A percentile compares a stretch with the other conserved stretches of the same genome.
Conservation (phyloP, 2,113 vertebrate species). For the Rhynchomys soricoides region DNA sequence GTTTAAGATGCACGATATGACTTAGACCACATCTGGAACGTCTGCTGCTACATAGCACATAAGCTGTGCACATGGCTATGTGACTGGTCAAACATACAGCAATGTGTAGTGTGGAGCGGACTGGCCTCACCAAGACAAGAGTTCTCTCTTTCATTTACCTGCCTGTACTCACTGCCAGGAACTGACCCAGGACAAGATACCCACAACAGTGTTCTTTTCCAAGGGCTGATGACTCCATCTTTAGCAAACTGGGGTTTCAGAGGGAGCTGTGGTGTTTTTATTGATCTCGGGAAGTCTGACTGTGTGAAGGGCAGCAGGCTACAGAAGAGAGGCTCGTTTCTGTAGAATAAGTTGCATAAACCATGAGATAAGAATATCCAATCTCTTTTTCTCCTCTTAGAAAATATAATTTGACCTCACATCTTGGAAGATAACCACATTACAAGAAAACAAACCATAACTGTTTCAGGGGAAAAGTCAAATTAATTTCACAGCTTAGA, state of each 20-base stretch:
- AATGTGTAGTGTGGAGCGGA: accelerated
- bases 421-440: not conserved
- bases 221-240: not conserved
- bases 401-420: slow-evolving; percentile 6
- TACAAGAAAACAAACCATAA: not conserved
- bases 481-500: not conserved
- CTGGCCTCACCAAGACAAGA: not conserved
- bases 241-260: not conserved
- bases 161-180: not conserved
- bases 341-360: not conserved
- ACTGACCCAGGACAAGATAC: not conserved
- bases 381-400: not conserved
- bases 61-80: not conserved
- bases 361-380: not conserved
- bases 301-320: not conserved
- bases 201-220: not conserved
- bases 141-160: not conserved
- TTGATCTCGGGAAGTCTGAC: not conserved
- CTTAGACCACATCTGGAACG: not conserved
- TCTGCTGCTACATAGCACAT: accelerated
- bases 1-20: too few species aligned
- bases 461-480: slow-evolving; percentile 4
- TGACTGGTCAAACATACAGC: not conserved
- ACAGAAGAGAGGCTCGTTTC: not conserved
- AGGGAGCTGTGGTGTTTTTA: not conserved